phyloP scores from a whole-genome alignment of 1,140 invertebrate species.

The Neuroterus valhalla region DNA sequence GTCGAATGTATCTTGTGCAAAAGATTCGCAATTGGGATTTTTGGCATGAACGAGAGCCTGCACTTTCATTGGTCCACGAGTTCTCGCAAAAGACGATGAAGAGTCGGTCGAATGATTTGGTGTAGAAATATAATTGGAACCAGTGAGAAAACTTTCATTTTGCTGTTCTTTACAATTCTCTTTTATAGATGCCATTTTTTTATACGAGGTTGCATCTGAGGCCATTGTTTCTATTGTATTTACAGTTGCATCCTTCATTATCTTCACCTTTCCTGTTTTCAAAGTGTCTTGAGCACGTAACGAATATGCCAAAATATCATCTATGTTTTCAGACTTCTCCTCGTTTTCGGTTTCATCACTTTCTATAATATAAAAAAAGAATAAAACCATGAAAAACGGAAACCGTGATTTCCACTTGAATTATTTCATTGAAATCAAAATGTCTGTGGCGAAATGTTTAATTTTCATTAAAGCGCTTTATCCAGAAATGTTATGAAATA shows the following conservation, averaged over 20 bases:
- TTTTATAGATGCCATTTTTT: neutral
- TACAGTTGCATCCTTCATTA: constrained; percentile 1
- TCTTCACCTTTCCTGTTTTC: neutral
- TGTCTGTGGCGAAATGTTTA: too few relatives aligned
- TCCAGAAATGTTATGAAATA: too few relatives aligned
- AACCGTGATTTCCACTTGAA: too few relatives aligned
- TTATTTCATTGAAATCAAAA: too few relatives aligned
- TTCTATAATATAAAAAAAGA: neutral
- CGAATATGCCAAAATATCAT: neutral
- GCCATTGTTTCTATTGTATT: neutral
- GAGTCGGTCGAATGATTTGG: neutral
- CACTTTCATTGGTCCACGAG: neutral
- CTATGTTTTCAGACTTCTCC: neutral
- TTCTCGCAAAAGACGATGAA: neutral
- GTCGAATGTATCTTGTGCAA: too few relatives aligned
- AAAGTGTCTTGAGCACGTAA: neutral
- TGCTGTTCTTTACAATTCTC: neutral
- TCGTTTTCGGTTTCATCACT: neutral
- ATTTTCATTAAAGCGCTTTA: too few relatives aligned
- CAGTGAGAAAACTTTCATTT: neutral
- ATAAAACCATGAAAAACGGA: too few relatives aligned
- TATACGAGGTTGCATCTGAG: neutral
- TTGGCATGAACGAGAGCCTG: neutral
- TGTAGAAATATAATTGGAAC: neutral
- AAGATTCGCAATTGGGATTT: neutral